A percentile compares a stretch with the other conserved stretches of the same genome.
Evolutionary conservation across 2,113 vertebrate genomes (phyloP).

Genomic region (Phyllopteryx taeniolatus): DNA sequence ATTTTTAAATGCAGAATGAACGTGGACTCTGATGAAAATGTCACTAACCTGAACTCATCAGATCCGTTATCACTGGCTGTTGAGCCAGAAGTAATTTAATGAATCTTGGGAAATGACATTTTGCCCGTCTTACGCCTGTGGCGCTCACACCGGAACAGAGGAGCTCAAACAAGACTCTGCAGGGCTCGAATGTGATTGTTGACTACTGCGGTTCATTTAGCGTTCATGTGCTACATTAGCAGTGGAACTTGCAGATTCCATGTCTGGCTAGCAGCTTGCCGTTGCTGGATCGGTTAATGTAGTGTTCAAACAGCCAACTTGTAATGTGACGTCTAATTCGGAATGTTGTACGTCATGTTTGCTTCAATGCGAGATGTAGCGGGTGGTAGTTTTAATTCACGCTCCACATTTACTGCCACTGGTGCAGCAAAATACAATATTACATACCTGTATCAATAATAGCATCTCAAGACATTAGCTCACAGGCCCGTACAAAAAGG

Average conservation of each 20-base stretch:
- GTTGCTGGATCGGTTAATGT: conserved; percentile 39
- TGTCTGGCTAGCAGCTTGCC: conserved; percentile 5
- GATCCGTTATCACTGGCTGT: conserved; percentile 31
- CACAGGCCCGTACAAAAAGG: conserved; percentile 1
- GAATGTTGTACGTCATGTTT: conserved; percentile 3
- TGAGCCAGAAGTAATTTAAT: conserved; percentile 39
- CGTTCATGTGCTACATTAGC: conserved; percentile 10
- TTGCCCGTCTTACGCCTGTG: conserved; percentile 15
- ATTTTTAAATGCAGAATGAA: conserved; percentile 51
- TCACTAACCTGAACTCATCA: conserved; percentile 31
- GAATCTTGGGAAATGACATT: conserved; percentile 35
- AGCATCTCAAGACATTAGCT: conserved; percentile 20
- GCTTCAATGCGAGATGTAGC: conserved; percentile 11
- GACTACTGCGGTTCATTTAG: conserved; percentile 3
- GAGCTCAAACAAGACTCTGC: conserved; percentile 11
- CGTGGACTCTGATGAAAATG: conserved; percentile 49
- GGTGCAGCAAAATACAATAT: not conserved
- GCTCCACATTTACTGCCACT: not conserved
- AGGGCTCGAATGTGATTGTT: not conserved
- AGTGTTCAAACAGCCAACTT: conserved; percentile 25
- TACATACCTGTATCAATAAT: conserved; percentile 1
- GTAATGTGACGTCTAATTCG: not conserved
- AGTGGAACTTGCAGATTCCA: not conserved
- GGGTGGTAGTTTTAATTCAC: conserved; percentile 6
- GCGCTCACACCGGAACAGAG: conserved; percentile 13